Evolutionary conservation across 2,113 vertebrate genomes (phyloP).

Genomic region (Indicator maculatus): DNA sequence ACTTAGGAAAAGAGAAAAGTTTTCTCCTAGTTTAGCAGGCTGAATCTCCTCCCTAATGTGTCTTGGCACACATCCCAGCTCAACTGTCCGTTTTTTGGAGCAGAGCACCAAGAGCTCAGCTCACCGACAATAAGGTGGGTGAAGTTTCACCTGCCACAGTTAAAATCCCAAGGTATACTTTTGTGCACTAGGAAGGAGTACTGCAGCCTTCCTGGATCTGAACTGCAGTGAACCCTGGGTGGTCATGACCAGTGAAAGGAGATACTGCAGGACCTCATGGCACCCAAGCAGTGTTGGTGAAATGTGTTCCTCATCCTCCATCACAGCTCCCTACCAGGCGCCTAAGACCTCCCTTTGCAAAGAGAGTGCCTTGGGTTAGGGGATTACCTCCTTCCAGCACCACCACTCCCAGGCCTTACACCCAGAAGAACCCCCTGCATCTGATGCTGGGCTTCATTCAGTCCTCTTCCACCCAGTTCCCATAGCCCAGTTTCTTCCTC

Average conservation of each 20-base stretch:
- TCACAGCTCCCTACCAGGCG: rapidly evolving
- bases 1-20: not conserved
- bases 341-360: not conserved
- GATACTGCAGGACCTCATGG: not conserved
- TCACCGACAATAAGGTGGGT: not conserved
- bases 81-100: not conserved
- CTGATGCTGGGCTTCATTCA: not conserved
- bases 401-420: not conserved
- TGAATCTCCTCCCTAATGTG: not conserved
- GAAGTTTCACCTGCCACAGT: not conserved
- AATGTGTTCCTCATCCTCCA: not conserved
- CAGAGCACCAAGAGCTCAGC: rapidly evolving
- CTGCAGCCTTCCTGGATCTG: not conserved
- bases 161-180: not conserved
- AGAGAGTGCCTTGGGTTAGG: not conserved
- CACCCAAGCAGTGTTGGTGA: rapidly evolving
- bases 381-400: not conserved
- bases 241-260: not conserved
- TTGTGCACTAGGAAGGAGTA: not conserved
- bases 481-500: not conserved
- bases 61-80: rapidly evolving
- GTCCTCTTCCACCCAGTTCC: not conserved
- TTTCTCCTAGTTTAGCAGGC: not conserved
- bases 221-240: not conserved
- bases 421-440: not conserved